Conservation (phyloP, 2,113 vertebrate genomes). For the Phrynocephalus versicolor region DNA sequence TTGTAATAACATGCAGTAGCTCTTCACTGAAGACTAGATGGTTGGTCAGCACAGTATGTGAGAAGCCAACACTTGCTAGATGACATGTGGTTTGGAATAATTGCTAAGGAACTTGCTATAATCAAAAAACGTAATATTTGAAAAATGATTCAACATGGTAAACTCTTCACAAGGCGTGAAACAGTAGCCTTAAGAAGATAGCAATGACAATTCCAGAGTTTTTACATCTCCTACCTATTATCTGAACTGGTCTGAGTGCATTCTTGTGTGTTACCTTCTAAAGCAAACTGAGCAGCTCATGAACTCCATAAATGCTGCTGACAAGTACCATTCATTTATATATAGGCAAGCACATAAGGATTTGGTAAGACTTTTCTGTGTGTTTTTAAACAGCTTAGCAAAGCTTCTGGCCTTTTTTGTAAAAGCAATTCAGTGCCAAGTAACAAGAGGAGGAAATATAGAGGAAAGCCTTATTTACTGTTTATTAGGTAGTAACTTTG, state of each 20-base stretch:
- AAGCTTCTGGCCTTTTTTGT: too few relatives aligned
- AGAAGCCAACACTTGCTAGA: not conserved
- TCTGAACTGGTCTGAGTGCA: not conserved
- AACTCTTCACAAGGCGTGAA: not conserved
- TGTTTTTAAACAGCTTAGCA: too few relatives aligned
- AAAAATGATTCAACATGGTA: not conserved
- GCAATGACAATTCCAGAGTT: not conserved
- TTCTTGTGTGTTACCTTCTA: not conserved
- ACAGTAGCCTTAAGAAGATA: too few relatives aligned
- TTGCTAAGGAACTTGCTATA: not conserved
- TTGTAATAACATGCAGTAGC: not conserved
- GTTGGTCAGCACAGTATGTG: not conserved
- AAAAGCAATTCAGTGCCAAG: too few relatives aligned
- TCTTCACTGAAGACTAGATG: not conserved
- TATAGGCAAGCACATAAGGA: too few relatives aligned
- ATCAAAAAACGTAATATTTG: conserved; percentile 7
- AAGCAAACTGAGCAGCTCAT: not conserved
- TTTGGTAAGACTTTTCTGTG: too few relatives aligned
- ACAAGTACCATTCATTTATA: not conserved
- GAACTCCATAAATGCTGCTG: not conserved
- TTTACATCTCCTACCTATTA: not conserved
- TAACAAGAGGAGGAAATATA: too few relatives aligned
- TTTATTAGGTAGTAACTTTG: too few relatives aligned
- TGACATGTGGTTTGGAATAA: not conserved
- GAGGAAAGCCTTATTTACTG: too few relatives aligned